These are phyloP conservation scores for Tor tambroides DNA, from an alignment of 2,113 vertebrate species.

Conservation along the genomic window DNA sequence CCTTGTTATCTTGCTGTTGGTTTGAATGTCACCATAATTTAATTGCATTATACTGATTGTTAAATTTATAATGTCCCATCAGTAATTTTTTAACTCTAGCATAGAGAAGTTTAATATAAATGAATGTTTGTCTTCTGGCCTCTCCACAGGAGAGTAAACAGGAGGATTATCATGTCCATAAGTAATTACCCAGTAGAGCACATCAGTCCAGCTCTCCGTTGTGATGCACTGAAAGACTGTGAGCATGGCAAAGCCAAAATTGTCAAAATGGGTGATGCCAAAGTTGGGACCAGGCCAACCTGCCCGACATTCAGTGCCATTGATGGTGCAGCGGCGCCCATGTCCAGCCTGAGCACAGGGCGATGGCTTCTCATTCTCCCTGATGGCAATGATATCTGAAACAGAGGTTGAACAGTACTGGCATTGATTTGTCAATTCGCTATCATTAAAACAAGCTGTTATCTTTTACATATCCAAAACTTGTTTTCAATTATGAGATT, in stretches of 20 bases:
- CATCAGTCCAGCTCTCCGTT: conserved; percentile 96
- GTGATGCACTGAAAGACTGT: conserved; percentile 97
- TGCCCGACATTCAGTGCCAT: conserved; percentile 85
- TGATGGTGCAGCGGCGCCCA: conserved; percentile 87
- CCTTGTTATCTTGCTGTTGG: background rate
- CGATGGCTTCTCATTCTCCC: conserved; percentile 82
- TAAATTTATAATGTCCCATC: background rate
- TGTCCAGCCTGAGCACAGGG: conserved; percentile 90
- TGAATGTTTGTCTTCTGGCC: background rate
- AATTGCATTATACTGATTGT: background rate
- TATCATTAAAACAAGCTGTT: background rate
- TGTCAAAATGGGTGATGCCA: conserved; percentile 97
- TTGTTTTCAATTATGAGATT: background rate
- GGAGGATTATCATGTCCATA: background rate
- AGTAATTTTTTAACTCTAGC: background rate
- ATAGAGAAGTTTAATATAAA: background rate
- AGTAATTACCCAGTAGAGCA: conserved; percentile 91
- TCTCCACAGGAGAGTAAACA: background rate
- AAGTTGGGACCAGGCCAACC: conserved; percentile 93
- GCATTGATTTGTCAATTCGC: background rate
- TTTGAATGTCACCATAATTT: background rate
- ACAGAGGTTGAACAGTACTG: background rate
- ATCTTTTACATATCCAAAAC: background rate
- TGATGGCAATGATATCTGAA: conserved; percentile 84
- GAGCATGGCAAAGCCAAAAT: conserved; percentile 96